phyloP scores from a whole-genome alignment of 1,140 invertebrate genomes.

The Solen grandis region DNA sequence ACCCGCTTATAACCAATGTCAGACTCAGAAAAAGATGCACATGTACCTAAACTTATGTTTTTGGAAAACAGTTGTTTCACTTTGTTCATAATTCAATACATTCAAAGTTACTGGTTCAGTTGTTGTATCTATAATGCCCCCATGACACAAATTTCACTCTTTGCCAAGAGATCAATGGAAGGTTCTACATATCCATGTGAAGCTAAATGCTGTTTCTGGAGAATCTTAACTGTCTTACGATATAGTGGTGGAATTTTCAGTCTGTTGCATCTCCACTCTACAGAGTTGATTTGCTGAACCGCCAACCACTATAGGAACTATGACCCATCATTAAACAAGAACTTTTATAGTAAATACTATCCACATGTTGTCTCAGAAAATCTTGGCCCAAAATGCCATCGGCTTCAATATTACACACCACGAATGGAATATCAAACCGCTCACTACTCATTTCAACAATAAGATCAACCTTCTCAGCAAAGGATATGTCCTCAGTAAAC shows the following conservation, averaged over 20 bases:
- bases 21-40: slow-evolving; percentile 8
- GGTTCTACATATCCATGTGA: background rate
- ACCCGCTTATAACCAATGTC: background rate
- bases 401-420: slow-evolving; percentile 9
- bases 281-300: background rate
- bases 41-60: background rate
- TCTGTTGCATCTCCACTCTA: slow-evolving; percentile 10
- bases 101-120: background rate
- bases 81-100: background rate
- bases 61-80: background rate
- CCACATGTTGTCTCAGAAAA: slow-evolving; percentile 10
- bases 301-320: background rate
- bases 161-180: background rate
- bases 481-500: no score
- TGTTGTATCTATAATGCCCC: background rate
- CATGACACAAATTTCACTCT: background rate
- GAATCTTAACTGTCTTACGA: background rate
- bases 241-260: background rate
- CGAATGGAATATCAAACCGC: slow-evolving; percentile 23
- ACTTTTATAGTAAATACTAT: slow-evolving; percentile 7
- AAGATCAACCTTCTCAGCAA: no score
- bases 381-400: slow-evolving; percentile 16
- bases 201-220: background rate
- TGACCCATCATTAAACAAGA: background rate
- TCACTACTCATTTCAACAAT: background rate